Evolutionary conservation across 2,797 vertebrate species (phyloP).

Genomic region (Psittacula echo): DNA sequence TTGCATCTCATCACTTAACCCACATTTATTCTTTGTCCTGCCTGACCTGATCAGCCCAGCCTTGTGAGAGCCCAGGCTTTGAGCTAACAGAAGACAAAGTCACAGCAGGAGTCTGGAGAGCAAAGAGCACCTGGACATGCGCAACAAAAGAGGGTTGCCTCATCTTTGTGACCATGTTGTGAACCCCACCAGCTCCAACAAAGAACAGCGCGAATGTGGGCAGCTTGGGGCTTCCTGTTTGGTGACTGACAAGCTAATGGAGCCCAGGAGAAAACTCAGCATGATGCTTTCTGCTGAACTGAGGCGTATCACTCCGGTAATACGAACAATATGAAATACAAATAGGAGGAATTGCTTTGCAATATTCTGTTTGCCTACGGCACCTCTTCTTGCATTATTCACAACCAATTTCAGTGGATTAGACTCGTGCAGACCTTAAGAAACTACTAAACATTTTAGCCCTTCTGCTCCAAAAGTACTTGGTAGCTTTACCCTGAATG

Average conservation of each 20-base stretch:
- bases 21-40: neutral
- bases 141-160: neutral
- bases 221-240: neutral
- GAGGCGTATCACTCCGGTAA: neutral
- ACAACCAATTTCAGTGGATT: neutral
- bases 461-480: neutral
- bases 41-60: neutral
- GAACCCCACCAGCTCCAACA: neutral
- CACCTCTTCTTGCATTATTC: neutral
- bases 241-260: neutral
- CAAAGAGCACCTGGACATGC: neutral
- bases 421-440: neutral
- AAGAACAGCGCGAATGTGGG: neutral
- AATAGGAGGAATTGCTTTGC: neutral
- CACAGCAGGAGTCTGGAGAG: constrained; percentile 3
- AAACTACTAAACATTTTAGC: neutral
- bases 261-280: neutral
- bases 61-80: neutral
- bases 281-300: neutral
- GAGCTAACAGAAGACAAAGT: constrained; percentile 3
- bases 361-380: neutral
- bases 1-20: neutral
- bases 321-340: neutral
- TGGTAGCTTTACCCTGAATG: neutral
- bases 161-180: neutral